These are phyloP conservation scores for Dexiosoma caninum DNA, from an alignment of 2,888 invertebrate genomes.

Conservation along the genomic window DNA sequence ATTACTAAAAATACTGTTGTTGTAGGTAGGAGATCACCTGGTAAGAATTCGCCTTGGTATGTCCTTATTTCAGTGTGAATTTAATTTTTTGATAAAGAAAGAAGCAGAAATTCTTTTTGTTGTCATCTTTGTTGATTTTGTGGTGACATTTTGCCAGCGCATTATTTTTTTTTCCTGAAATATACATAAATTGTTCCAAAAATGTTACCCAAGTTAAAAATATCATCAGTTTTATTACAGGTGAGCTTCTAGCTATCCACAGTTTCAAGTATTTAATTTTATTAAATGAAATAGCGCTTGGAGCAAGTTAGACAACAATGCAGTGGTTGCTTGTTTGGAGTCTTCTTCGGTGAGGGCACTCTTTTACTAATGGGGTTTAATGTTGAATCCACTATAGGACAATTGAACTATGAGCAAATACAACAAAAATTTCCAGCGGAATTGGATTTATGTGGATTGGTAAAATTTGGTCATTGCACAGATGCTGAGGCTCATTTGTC, in stretches of 20 bases:
- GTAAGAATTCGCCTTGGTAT: too few relatives aligned
- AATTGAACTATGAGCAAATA: slow-evolving; percentile 78
- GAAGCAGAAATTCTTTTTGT: not conserved
- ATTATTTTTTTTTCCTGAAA: slow-evolving; percentile 32
- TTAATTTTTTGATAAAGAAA: too few relatives aligned
- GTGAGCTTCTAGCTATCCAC: slow-evolving; percentile 77
- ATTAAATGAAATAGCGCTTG: slow-evolving; percentile 80
- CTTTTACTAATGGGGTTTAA: slow-evolving; percentile 84
- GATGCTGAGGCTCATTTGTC: slow-evolving; percentile 82
- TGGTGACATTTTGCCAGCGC: slow-evolving; percentile 52
- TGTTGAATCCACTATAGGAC: slow-evolving; percentile 81
- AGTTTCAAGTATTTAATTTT: not conserved
- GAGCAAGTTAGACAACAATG: slow-evolving; percentile 81
- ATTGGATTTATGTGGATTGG: slow-evolving; percentile 86
- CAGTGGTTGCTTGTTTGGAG: slow-evolving; percentile 86
- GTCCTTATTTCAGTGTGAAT: too few relatives aligned
- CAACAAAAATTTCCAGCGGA: slow-evolving; percentile 85
- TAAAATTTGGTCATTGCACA: slow-evolving; percentile 82
- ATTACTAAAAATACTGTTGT: too few relatives aligned
- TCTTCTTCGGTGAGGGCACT: slow-evolving; percentile 85
- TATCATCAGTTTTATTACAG: slow-evolving; percentile 84
- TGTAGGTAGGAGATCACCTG: too few relatives aligned
- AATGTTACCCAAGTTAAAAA: slow-evolving; percentile 87
- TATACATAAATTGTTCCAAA: slow-evolving; percentile 43
- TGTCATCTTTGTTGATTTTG: slow-evolving; percentile 11